A percentile compares a stretch with the other conserved stretches of the same genome.
Conservation (phyloP, 2,113 vertebrate species). For the Microtus pennsylvanicus region DNA sequence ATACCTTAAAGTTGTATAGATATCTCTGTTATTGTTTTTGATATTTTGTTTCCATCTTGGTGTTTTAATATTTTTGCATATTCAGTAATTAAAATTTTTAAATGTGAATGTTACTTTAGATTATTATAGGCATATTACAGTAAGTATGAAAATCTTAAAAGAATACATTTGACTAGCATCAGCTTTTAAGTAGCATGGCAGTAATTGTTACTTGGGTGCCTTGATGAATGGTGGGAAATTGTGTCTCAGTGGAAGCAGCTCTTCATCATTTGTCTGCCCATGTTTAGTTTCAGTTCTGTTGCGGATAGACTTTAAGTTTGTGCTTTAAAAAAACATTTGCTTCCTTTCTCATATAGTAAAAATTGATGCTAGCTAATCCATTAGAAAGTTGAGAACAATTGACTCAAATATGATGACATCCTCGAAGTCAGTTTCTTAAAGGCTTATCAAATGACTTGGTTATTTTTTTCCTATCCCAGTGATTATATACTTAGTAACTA, state of each 20-base stretch:
- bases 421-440: conserved; percentile 45
- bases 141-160: background rate
- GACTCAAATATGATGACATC: background rate
- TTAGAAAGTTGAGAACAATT: background rate
- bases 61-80: background rate
- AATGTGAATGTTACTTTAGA: background rate
- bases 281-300: conserved; percentile 23
- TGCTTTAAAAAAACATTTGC: background rate
- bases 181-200: background rate
- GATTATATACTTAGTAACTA: conserved; percentile 45
- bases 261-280: conserved; percentile 26
- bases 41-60: background rate
- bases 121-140: background rate
- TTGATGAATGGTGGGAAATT: background rate
- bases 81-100: conserved; percentile 33
- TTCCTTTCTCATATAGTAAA: background rate
- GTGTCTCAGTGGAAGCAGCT: background rate
- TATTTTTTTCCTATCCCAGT: background rate
- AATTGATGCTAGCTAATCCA: conserved; percentile 4
- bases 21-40: background rate
- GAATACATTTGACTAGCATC: background rate
- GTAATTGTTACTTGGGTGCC: background rate
- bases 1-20: conserved; percentile 27
- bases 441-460: background rate
- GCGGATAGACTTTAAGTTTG: background rate